These are phyloP conservation scores for Dolichopus griseipennis DNA, from an alignment of 2,888 invertebrate genomes.

Conservation along the genomic window DNA sequence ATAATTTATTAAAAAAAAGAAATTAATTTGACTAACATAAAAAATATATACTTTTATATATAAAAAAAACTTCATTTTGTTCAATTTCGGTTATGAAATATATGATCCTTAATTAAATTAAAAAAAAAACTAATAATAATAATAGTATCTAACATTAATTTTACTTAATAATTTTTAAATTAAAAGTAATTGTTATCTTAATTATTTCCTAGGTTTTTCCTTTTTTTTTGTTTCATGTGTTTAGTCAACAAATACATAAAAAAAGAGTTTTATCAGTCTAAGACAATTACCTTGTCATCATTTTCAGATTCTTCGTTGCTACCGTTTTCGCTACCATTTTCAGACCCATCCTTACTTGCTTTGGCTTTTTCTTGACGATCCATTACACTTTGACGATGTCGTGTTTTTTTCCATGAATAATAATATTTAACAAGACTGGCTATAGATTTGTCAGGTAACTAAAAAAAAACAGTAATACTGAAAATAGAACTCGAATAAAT, in stretches of 20 bases:
- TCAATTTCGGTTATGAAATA: not conserved
- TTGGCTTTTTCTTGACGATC: conserved; percentile 64
- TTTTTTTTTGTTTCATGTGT: not conserved
- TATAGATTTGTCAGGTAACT: conserved; percentile 96
- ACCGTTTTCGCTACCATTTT: conserved; percentile 73
- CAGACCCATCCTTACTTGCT: conserved; percentile 54
- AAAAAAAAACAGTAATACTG: conserved; percentile 27
- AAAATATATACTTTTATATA: conserved; percentile 8
- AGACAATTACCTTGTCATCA: conserved; percentile 68
- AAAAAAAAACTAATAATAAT: not conserved
- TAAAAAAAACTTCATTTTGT: not conserved
- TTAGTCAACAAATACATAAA: conserved; percentile 6
- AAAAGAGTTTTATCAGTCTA: not conserved
- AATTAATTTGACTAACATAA: not conserved
- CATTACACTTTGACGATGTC: conserved; percentile 87
- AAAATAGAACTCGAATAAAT: not conserved
- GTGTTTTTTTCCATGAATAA: conserved; percentile 96
- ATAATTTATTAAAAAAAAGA: conserved; percentile 7
- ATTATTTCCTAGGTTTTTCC: not conserved
- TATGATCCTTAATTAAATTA: not conserved
- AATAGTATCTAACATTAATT: conserved; percentile 3
- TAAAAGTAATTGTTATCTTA: not conserved
- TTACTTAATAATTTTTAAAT: not conserved
- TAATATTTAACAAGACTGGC: conserved; percentile 94
- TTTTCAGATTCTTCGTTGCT: conserved; percentile 81